phyloP scores from a whole-genome alignment of 2,888 invertebrate species.

The Coleophora flavipennella region DNA sequence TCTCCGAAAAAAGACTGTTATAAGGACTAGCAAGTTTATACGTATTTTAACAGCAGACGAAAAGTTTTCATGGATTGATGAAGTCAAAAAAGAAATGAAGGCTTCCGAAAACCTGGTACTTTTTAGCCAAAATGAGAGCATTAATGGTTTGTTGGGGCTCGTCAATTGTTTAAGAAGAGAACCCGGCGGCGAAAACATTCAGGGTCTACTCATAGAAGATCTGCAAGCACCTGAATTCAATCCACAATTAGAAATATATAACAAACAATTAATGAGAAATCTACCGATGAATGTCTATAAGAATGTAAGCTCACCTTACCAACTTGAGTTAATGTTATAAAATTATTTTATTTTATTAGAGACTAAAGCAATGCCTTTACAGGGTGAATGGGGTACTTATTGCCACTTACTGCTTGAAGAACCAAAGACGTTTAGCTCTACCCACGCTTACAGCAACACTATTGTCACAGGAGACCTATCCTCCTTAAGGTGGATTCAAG shows the following conservation, averaged over 20 bases:
- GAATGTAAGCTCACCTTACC: slow-evolving; percentile 48
- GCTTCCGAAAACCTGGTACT: slow-evolving; percentile 72
- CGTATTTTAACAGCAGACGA: slow-evolving; percentile 48
- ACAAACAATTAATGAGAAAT: slow-evolving; percentile 77
- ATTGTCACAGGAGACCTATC: slow-evolving; percentile 88
- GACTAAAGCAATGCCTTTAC: slow-evolving; percentile 18
- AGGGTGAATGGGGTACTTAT: slow-evolving; percentile 83
- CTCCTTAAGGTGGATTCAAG: slow-evolving; percentile 81
- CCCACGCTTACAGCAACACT: slow-evolving; percentile 85
- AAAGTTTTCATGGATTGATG: slow-evolving; percentile 66
- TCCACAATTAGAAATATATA: slow-evolving; percentile 75
- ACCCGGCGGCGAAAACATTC: slow-evolving; percentile 77
- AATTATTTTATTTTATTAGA: neutral
- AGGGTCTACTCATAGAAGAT: slow-evolving; percentile 76
- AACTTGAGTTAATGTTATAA: no score
- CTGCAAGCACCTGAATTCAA: slow-evolving; percentile 76
- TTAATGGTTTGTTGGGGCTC: slow-evolving; percentile 89
- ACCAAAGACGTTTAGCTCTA: slow-evolving; percentile 47
- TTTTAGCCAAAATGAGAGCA: slow-evolving; percentile 76
- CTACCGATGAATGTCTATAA: slow-evolving; percentile 84
- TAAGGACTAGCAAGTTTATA: slow-evolving; percentile 57
- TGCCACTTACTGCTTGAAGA: slow-evolving; percentile 80
- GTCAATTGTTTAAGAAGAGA: slow-evolving; percentile 89
- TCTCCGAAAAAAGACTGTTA: slow-evolving; percentile 57
- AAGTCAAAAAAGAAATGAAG: slow-evolving; percentile 47